Percentiles rank a stretch among this genome's conserved stretches.
Conservation (phyloP, 1,140 invertebrate species). For the Muscidifurax raptorellus region DNA sequence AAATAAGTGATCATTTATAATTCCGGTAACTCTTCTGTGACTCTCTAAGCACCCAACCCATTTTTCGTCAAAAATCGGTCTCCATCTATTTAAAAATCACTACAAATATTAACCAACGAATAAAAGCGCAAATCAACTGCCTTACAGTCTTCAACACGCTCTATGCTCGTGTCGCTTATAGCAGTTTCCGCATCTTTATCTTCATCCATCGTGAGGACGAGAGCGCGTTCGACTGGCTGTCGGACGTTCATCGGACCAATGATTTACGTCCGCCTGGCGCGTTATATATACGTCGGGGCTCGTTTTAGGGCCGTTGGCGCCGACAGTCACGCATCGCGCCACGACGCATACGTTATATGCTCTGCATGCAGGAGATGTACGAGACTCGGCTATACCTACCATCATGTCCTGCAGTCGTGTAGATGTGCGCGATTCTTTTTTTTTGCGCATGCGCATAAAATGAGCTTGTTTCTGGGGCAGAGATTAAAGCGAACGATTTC, state of each 20-base stretch:
- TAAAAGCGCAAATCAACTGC: no score
- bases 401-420: no score
- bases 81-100: no score
- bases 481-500: neutral
- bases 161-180: no score
- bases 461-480: neutral
- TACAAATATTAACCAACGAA: no score
- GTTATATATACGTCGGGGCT: neutral
- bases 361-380: neutral
- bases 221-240: neutral
- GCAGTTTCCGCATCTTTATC: no score
- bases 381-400: neutral
- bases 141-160: no score
- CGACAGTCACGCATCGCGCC: neutral
- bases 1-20: no score
- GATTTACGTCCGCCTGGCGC: neutral
- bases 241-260: neutral
- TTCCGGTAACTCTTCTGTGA: no score
- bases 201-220: no score
- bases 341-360: neutral
- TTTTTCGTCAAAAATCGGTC: no score
- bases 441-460: neutral
- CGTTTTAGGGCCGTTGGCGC: neutral
- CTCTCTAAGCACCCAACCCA: no score
- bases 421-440: neutral